Evolutionary conservation across 2,113 vertebrate species (phyloP), one percentile per base, ranked within the genome.

Genomic region (Pseudorectes ferrugineus): DNA sequence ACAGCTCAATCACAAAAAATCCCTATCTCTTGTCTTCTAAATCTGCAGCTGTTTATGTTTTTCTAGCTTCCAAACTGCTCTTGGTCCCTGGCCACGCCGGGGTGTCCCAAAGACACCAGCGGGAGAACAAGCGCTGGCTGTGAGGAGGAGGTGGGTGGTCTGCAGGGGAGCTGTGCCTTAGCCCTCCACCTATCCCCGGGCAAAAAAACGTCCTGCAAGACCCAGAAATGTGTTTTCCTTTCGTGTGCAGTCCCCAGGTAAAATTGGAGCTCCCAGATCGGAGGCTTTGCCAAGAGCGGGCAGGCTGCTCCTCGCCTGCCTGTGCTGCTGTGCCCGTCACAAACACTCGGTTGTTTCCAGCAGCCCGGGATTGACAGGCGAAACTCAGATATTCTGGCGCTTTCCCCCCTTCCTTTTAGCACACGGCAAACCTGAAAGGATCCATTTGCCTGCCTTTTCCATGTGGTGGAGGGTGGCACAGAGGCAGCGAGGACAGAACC

Each of bases 81-180:
- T 51, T 5, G 4, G 49, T 84, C 79, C 92, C 67, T 38, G 7
- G 5, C 74, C 2, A 2, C 0, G 0, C 72, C 9, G 7, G 46
- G 48, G 16, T 40, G 43, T 93, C 74, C 80, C 12, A 0, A 51
- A 83, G 84, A 48, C 66, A 42, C 36, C 2, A 5, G 54, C n/a
- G 3, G 54, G 72, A 79, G 89, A 90, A n/a, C 43, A 42, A 89
- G 51, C 2, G 0, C 40, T 52, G 12, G 29, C 72, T 90, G 52
- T 51, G 61, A 70, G 63, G 22, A 2, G 52, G 31, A 29, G 61
- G 24, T 95, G 89, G 88, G 94, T 92, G 94, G 85, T 92, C 93
- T 54, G 33, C 1, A 6, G 63, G 52, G 57, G 13, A 61, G 42
- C 5, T 7, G 0, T 77, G 65, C 59, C 55, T 90, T 40, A 51